These are phyloP conservation scores for Rhodinocichla rosea DNA, from an alignment of 2,113 vertebrate species.

Conservation along the genomic window DNA sequence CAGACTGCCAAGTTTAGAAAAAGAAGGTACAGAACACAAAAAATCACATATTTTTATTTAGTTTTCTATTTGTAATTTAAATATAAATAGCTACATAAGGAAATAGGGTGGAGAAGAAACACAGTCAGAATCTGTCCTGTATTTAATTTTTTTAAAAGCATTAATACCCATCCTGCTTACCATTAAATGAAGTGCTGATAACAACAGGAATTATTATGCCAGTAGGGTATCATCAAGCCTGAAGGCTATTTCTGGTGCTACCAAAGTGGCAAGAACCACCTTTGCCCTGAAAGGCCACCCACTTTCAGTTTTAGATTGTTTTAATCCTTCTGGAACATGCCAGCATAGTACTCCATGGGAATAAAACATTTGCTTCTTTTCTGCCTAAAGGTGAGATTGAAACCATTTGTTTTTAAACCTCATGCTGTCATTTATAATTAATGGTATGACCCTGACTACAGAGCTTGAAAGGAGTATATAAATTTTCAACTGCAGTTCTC, in stretches of 20 bases:
- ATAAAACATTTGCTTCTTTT: slow-evolving; percentile 19
- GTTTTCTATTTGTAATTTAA: background rate
- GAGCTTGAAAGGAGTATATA: slow-evolving; percentile 37
- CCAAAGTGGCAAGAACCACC: background rate
- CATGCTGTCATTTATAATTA: slow-evolving; percentile 45
- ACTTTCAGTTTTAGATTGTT: background rate
- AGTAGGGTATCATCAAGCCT: background rate
- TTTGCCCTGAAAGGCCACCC: background rate
- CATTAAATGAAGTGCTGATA: background rate
- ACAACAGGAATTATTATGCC: background rate
- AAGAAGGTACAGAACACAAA: background rate
- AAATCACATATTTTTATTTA: background rate
- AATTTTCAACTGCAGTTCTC: slow-evolving; percentile 14
- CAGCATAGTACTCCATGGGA: background rate
- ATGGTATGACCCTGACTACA: slow-evolving; percentile 34
- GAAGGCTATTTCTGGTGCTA: background rate
- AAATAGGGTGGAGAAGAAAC: background rate
- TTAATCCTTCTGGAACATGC: background rate
- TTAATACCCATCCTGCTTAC: background rate
- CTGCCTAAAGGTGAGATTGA: slow-evolving; percentile 45
- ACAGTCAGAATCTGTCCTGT: fast-evolving
- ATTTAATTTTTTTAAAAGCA: background rate
- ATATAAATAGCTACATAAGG: background rate
- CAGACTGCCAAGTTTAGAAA: background rate
- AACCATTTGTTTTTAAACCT: slow-evolving; percentile 52